Percentiles rank a stretch among this genome's conserved stretches.
Evolutionary conservation across 2,797 vertebrate species (phyloP).

Genomic region (Cottoperca gobio): DNA sequence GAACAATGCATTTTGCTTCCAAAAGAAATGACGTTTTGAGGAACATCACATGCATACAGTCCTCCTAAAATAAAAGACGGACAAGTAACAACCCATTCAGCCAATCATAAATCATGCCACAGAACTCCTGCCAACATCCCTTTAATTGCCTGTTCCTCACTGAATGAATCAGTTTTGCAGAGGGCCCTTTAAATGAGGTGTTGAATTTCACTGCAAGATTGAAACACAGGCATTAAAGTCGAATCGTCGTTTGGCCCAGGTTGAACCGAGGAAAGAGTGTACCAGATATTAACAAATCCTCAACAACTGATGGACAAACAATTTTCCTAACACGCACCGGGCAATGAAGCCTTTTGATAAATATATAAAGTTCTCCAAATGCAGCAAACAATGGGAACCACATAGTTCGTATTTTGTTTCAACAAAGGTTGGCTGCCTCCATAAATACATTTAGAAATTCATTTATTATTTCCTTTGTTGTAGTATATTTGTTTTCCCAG

Average conservation of each 20-base stretch:
- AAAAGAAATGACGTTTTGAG: conserved; percentile 26
- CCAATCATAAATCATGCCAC: conserved; percentile 73
- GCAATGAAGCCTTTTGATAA: conserved; percentile 1
- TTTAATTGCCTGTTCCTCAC: conserved; percentile 78
- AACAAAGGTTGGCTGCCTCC: conserved; percentile 8
- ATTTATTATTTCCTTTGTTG: conserved; percentile 20
- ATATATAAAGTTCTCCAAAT: conserved; percentile 1
- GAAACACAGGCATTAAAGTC: conserved; percentile 72
- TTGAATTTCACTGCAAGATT: conserved; percentile 73
- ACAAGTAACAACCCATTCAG: conserved; percentile 51
- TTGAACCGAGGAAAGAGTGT: conserved; percentile 41
- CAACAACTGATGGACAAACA: conserved; percentile 30
- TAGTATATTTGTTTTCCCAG: neutral
- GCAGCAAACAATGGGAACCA: neutral
- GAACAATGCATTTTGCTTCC: conserved; percentile 23
- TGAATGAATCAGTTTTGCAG: conserved; percentile 69
- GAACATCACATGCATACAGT: conserved; percentile 22
- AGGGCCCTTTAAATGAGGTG: conserved; percentile 78
- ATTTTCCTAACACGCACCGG: conserved; percentile 9
- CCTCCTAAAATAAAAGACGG: conserved; percentile 37
- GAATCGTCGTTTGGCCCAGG: conserved; percentile 54
- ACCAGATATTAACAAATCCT: conserved; percentile 43
- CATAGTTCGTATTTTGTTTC: neutral
- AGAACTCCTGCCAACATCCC: conserved; percentile 64
- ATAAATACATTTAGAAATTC: conserved; percentile 13